These are phyloP conservation scores for Ceratothoa steindachneri DNA, from an alignment of 2,888 invertebrate genomes.

Conservation along the genomic window DNA sequence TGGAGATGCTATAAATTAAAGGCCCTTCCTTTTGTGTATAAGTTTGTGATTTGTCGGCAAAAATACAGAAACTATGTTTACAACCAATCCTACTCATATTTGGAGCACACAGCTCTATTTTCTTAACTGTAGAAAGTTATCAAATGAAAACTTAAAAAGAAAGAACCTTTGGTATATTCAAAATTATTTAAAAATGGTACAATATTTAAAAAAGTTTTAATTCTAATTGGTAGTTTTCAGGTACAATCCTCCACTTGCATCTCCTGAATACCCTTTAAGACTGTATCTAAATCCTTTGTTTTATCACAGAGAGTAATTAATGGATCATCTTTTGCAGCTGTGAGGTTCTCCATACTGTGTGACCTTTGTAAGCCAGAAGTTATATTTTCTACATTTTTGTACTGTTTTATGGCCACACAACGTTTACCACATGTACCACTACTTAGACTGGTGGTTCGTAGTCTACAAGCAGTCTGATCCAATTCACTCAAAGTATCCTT, in stretches of 20 bases:
- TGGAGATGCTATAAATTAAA: no score
- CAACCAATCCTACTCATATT: no score
- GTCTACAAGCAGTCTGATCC: constrained; percentile 12
- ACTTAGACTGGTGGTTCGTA: constrained; percentile 35
- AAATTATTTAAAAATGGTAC: no score
- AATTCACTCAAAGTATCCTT: not conserved
- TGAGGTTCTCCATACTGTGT: constrained; percentile 37
- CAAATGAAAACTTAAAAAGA: no score
- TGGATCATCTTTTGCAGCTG: constrained; percentile 28
- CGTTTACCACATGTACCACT: constrained; percentile 31
- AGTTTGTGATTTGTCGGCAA: no score
- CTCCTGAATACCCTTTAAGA: constrained; percentile 35
- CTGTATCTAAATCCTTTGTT: constrained; percentile 35
- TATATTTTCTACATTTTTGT: not conserved
- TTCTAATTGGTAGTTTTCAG: not conserved
- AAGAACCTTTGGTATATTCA: not conserved
- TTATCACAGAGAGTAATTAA: constrained; percentile 15
- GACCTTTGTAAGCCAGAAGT: constrained; percentile 5
- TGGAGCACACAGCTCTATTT: no score
- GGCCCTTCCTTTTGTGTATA: no score
- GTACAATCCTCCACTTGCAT: constrained; percentile 37
- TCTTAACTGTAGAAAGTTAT: no score
- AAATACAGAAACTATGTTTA: no score
- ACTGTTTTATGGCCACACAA: not conserved
- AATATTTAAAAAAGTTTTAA: not conserved